These are phyloP conservation scores for Marcusenius ussheri DNA, from an alignment of 2,113 vertebrate species.

Conservation along the genomic window DNA sequence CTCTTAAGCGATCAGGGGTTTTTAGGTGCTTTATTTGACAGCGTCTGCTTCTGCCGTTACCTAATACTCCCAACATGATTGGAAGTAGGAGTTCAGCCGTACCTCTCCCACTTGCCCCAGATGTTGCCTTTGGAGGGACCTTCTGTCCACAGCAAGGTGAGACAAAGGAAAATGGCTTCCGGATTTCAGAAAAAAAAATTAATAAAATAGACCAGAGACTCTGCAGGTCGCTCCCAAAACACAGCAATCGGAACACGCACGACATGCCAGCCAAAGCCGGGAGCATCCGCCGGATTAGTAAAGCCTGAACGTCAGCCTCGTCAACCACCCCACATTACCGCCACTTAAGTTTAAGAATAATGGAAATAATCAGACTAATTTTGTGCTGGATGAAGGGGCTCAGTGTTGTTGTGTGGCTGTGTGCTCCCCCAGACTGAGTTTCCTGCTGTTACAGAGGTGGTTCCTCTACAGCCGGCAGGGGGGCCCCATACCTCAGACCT, in stretches of 20 bases:
- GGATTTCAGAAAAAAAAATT: background rate
- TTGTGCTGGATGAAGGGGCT: background rate
- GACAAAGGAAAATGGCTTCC: background rate
- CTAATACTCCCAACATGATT: background rate
- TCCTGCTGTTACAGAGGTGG: background rate
- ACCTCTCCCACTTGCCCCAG: background rate
- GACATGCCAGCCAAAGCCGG: background rate
- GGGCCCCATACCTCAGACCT: background rate
- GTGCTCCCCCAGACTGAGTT: background rate
- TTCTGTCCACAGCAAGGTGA: background rate
- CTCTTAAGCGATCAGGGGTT: background rate
- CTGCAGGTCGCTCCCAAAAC: background rate
- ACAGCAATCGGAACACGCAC: background rate
- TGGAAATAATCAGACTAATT: background rate
- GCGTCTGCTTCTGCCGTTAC: background rate
- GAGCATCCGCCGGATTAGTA: background rate
- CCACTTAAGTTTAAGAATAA: background rate
- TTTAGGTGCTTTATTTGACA: background rate
- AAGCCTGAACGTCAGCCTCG: background rate
- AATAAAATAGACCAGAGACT: background rate
- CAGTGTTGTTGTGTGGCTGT: background rate
- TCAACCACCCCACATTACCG: background rate
- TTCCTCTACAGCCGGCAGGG: background rate
- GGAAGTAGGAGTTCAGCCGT: background rate
- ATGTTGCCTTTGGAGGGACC: background rate